Base-by-base conservation (phyloP, 2,888 invertebrate genomes). In the Chouioia cunea region DNA sequence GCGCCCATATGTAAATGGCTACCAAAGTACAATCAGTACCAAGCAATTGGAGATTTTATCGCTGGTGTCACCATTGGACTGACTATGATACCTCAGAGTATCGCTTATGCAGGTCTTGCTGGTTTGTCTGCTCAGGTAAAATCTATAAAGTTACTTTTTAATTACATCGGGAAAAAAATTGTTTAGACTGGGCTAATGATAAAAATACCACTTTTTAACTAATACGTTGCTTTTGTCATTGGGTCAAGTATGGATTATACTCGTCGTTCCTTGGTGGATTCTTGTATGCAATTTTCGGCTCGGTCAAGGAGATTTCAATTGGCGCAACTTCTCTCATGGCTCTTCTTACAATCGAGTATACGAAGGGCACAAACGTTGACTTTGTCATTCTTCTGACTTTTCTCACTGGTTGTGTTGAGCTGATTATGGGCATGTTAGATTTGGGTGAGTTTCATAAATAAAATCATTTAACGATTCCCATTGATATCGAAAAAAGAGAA, bases 281-380 rank as follows among this genome's bases (percentile, higher is more conserved):
- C 79, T 88, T 96, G 65, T 98, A 98, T 86, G 88, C 93, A 65
- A 84, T 95, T 77, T 91, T 97, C 79, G 97, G 97, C 50, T 95
- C 96, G 0, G 92, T 94, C 75, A 93, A 91, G 81, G 93, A 94
- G 87, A 94, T 94, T 2, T 93, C 93, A 0, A 94, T 95, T 76
- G 95, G 97, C n/a, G 97, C 97, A 0, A 97, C 97, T 0, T 96
- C 96, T 77, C 89, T 97, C 72, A 95, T 97, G 95, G 93, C 97
- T 46, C 88, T 97, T 63, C 87, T 97, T 79, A 94, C 94, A 44
- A 87, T 92, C 73, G 92, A 93, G 80, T 92, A 90, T 77, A 92
- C 93, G 62, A 88, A 89, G 73, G 90, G 90, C 27, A 89, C 92
- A 77, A 91, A 93, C 0, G 81, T 91, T 0, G 91, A 94, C 79